These are phyloP conservation scores for Ophioninae sp. DNA, from an alignment of 2,888 invertebrate genomes.

Conservation along the genomic window DNA sequence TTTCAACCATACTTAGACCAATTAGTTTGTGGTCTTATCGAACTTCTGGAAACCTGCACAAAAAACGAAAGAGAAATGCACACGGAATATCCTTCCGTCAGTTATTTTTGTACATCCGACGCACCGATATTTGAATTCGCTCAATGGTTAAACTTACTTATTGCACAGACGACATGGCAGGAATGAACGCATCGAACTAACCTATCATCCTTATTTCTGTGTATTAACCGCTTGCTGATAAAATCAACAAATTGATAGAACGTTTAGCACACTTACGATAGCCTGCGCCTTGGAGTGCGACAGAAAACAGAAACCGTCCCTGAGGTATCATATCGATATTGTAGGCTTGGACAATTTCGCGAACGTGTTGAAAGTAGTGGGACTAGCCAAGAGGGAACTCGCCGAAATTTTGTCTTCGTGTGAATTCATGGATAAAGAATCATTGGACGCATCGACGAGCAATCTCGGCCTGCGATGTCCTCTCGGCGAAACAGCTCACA, in stretches of 20 bases:
- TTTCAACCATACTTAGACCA: neutral
- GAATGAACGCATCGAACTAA: neutral
- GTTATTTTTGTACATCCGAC: no score
- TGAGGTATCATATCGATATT: slow-evolving; percentile 28
- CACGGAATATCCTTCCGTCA: no score
- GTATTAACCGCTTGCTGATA: neutral
- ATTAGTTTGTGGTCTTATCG: neutral
- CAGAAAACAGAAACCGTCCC: neutral
- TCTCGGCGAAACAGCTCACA: slow-evolving; percentile 82
- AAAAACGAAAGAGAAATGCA: neutral
- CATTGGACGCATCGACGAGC: slow-evolving; percentile 86
- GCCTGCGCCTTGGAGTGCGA: neutral
- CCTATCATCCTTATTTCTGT: neutral
- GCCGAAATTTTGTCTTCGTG: slow-evolving; percentile 97
- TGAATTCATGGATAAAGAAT: slow-evolving; percentile 93
- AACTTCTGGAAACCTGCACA: neutral
- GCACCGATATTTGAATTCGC: no score
- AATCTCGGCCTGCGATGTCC: slow-evolving; percentile 84
- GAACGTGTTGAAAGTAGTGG: slow-evolving; percentile 88
- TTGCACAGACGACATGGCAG: no score
- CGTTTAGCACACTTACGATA: neutral
- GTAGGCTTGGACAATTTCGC: slow-evolving; percentile 90
- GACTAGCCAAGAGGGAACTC: slow-evolving; percentile 87
- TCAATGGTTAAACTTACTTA: no score
- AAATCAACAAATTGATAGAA: neutral